Conservation (phyloP, 2,797 vertebrate species). For the Pelochelys cantorii region DNA sequence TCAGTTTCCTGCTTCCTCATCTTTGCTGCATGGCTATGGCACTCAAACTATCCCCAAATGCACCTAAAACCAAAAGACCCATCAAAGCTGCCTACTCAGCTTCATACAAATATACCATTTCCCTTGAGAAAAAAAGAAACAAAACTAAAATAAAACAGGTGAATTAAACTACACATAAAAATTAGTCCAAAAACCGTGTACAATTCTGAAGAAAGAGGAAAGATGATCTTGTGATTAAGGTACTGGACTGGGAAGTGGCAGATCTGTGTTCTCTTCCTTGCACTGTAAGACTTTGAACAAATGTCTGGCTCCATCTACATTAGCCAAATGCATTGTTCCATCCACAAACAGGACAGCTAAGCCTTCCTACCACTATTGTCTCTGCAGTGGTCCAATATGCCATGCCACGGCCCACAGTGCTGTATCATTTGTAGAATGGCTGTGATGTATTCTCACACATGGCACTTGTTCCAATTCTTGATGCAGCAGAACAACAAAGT, state of each 20-base stretch:
- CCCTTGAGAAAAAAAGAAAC: background rate
- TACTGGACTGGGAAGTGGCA: background rate
- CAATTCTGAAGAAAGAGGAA: background rate
- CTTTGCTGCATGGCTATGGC: background rate
- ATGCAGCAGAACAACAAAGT: background rate
- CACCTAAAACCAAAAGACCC: fast-evolving
- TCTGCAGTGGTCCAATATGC: background rate
- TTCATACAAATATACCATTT: constrained; percentile 50
- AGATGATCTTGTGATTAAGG: background rate
- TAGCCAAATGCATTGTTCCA: background rate
- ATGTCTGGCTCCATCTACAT: background rate
- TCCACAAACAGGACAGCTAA: background rate
- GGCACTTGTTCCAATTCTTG: background rate
- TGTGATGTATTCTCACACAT: background rate
- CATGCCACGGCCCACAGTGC: no score
- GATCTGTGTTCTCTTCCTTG: background rate
- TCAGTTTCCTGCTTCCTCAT: background rate
- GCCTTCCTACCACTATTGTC: background rate
- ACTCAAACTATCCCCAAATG: fast-evolving
- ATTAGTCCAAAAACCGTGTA: background rate
- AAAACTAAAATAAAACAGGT: background rate
- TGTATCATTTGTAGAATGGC: background rate
- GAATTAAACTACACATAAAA: background rate
- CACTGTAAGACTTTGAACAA: background rate
- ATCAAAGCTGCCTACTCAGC: background rate